Evolutionary conservation across 1,140 invertebrate species (phyloP), one percentile per base, ranked within the genome.

Genomic region (Euura lappo): DNA sequence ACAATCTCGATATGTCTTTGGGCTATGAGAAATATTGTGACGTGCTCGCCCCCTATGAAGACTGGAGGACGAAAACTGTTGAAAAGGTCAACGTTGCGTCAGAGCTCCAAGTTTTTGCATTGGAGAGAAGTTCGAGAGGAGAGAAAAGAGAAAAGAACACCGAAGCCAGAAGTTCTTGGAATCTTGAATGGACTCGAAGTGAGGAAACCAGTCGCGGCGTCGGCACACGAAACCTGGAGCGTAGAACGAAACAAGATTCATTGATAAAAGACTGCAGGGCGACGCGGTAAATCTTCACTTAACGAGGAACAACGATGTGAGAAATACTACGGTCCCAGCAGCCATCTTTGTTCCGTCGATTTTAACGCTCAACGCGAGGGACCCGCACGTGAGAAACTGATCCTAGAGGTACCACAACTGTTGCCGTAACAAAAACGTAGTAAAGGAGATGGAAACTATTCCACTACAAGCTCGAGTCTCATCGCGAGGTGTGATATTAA

Each of bases 191-290:
- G 51, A 60, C 51, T 28, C 28, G 28, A 28, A 60, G 51, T 60
- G 51, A 60, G 51, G 51, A 60, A 60, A 60, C 51, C 51, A 6
- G 51, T 3, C 51, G 51, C 51, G 51, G 51, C 13, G 2, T 60
- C 8, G 51, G 13, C 51, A 11, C 51, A 60, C 51, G 51, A 60
- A 60, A 60, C 51, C 51, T 6, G 51, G 8, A 60, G 51, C 8
- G 51, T 60, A 60, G 51, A 60, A 60, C 51, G 51, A 60, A 60
- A 60, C 51, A 60, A 60, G 51, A 60, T 60, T 60, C 51, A 60
- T 60, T 60, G 51, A 60, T 60, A 60, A 60, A 60, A 60, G 8
- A 60, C 51, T n/a, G 28, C 28, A 28, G 51, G 51, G 51, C 51
- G 51, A 60, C 51, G 51, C 51, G 51, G 51, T 60, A 60, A 60